Conservation (phyloP, 2,888 invertebrate species). For the Leptopterna dolabrata region DNA sequence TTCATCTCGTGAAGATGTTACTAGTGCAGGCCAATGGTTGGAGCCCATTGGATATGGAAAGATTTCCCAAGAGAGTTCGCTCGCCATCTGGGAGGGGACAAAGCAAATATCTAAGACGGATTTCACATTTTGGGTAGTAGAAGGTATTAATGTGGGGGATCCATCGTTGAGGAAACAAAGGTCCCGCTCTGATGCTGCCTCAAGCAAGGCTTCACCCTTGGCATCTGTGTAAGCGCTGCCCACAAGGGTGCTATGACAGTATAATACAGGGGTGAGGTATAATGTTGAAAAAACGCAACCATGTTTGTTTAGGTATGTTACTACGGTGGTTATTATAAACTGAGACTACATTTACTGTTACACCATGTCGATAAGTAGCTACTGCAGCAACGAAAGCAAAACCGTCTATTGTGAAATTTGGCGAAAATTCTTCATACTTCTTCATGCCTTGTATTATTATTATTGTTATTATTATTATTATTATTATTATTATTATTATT, state of each 20-base stretch:
- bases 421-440: too few relatives aligned
- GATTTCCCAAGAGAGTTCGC: neutral
- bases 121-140: neutral
- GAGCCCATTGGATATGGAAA: neutral
- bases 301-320: neutral
- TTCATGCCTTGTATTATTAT: too few relatives aligned
- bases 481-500: too few relatives aligned
- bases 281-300: neutral
- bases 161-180: neutral
- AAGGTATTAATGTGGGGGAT: neutral
- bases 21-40: neutral
- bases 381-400: too few relatives aligned
- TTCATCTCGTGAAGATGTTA: neutral
- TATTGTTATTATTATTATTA: too few relatives aligned
- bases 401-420: too few relatives aligned
- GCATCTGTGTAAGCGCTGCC: neutral
- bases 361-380: too few relatives aligned
- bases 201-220: neutral
- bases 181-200: neutral
- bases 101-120: neutral
- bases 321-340: too few relatives aligned
- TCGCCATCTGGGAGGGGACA: neutral
- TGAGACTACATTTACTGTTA: too few relatives aligned
- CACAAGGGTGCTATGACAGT: neutral
- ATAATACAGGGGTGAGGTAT: neutral